A percentile compares a stretch with the other conserved stretches of the same genome.
phyloP scores from a whole-genome alignment of 2,797 vertebrate species.

The Coluber constrictor region DNA sequence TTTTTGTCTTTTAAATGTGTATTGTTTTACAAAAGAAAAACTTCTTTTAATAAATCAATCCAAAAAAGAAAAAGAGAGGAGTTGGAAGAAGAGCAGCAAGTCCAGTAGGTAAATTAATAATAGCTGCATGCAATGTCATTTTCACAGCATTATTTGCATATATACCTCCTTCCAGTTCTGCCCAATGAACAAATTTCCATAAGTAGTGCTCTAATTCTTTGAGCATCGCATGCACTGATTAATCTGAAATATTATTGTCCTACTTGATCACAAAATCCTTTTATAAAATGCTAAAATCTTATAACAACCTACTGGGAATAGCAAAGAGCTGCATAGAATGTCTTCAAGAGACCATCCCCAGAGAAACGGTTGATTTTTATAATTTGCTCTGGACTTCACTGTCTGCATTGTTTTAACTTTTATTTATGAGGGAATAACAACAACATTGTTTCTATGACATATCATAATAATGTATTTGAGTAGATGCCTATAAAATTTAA shows the following conservation, averaged over 20 bases:
- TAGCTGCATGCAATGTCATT: neutral
- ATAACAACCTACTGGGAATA: neutral
- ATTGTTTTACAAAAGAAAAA: neutral
- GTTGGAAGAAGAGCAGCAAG: neutral
- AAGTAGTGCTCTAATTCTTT: no score
- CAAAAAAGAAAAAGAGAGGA: neutral
- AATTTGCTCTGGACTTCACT: neutral
- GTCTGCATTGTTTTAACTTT: neutral
- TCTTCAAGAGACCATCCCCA: neutral
- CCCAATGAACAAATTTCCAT: neutral
- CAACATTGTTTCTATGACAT: conserved; percentile 29
- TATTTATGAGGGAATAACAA: conserved; percentile 31
- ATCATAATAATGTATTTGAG: neutral
- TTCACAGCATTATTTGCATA: neutral
- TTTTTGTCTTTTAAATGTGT: neutral
- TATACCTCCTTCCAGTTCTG: neutral
- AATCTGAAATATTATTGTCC: neutral
- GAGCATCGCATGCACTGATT: neutral
- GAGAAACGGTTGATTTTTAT: neutral
- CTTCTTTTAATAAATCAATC: neutral
- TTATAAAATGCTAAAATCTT: neutral
- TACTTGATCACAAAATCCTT: neutral
- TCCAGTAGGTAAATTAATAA: neutral
- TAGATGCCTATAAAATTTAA: neutral
- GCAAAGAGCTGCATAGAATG: neutral